Evolutionary conservation across 2,113 vertebrate species (phyloP).

Genomic region (Melanostigma gelatinosum): DNA sequence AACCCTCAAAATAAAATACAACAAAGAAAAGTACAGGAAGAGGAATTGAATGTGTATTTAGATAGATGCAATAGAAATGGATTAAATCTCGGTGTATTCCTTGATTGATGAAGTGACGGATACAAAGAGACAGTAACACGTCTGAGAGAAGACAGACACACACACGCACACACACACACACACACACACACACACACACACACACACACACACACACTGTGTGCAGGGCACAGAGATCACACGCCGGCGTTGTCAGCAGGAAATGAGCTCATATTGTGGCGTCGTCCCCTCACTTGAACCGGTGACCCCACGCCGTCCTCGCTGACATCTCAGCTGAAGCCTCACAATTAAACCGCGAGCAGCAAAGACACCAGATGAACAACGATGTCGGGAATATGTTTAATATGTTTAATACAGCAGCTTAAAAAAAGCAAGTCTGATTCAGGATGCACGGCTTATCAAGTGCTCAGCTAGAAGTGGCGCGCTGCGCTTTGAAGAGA

Average conservation of each 20-base stretch:
- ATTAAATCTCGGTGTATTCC: neutral
- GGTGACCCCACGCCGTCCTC: neutral
- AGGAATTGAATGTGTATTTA: too few relatives aligned
- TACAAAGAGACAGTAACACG: neutral
- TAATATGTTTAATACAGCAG: neutral
- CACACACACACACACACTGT: too few relatives aligned
- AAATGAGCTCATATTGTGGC: constrained; percentile 40
- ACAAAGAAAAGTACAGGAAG: too few relatives aligned
- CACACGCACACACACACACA: neutral
- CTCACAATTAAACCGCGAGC: neutral
- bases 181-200: too few relatives aligned
- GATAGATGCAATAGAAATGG: neutral
- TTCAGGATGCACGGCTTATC: constrained; percentile 24
- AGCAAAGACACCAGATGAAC: neutral
- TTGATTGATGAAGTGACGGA: neutral
- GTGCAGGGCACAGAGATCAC: neutral
- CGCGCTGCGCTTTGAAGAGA: constrained; percentile 37
- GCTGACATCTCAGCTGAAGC: neutral
- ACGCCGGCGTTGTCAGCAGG: constrained; percentile 16
- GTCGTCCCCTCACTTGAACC: constrained; percentile 29
- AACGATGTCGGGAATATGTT: constrained; percentile 33
- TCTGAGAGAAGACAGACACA: neutral
- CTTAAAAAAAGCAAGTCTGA: constrained; percentile 30
- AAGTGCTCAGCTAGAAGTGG: constrained; percentile 18
- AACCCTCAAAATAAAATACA: too few relatives aligned